phyloP scores from a whole-genome alignment of 2,797 vertebrate species.

The Coluber constrictor region DNA sequence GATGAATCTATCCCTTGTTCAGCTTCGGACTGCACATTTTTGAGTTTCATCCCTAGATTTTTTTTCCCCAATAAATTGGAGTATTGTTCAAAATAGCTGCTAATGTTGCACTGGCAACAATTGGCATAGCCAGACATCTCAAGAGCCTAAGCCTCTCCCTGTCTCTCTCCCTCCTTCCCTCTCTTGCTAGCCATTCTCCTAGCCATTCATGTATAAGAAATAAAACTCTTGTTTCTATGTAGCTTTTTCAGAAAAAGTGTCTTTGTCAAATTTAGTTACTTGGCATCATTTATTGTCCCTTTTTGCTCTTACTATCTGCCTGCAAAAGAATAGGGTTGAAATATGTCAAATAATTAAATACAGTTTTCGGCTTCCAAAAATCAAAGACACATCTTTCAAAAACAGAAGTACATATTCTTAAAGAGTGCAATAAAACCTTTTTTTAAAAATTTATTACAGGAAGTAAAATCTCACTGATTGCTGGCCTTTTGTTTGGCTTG shows the following conservation, averaged over 20 bases:
- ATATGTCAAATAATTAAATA: not conserved
- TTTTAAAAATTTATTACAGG: conserved; percentile 65
- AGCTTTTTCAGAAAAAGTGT: not conserved
- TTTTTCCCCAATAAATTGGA: no score
- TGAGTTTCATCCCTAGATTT: not conserved
- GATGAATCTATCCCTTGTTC: not conserved
- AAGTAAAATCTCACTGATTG: conserved; percentile 85
- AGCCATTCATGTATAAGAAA: not conserved
- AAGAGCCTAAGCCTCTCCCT: not conserved
- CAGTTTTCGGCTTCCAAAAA: not conserved
- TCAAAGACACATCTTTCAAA: not conserved
- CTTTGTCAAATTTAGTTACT: not conserved
- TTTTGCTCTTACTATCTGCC: not conserved
- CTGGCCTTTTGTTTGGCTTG: conserved; percentile 83
- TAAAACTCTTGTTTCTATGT: not conserved
- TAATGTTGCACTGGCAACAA: not conserved
- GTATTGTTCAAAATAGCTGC: not conserved
- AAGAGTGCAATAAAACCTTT: not conserved
- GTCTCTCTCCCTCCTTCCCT: no score
- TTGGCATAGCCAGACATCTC: not conserved
- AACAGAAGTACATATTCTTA: not conserved
- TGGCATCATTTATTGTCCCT: not conserved
- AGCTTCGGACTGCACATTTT: not conserved
- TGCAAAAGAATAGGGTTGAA: not conserved
- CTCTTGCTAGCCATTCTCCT: no score